Percentiles rank a stretch among this genome's conserved stretches.
Conservation (phyloP, 2,888 invertebrate species). For the Calameuta filiformis region DNA sequence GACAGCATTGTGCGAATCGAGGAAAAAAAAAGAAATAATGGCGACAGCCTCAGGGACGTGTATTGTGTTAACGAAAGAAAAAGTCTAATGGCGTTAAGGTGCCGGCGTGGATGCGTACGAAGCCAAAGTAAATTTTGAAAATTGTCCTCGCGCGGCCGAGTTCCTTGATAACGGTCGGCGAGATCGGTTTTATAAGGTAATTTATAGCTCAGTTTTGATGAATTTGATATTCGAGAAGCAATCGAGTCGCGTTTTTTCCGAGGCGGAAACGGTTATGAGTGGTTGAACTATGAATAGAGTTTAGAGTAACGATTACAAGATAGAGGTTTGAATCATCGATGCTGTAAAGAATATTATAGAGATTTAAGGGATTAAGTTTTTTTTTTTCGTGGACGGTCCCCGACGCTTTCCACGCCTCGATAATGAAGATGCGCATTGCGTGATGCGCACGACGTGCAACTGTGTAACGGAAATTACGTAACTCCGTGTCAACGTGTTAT, state of each 20-base stretch:
- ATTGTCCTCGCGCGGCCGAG: not conserved
- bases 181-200: slow-evolving; percentile 5
- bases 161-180: slow-evolving; percentile 3
- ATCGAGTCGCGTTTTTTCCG: slow-evolving; percentile 38
- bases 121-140: not conserved
- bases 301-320: slow-evolving; percentile 51
- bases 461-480: not conserved
- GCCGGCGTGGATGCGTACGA: not conserved
- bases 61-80: not conserved
- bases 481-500: not conserved
- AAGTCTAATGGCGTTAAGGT: not conserved
- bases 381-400: not conserved
- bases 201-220: slow-evolving; percentile 34
- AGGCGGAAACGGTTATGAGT: slow-evolving; percentile 49
- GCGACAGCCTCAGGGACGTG: not conserved
- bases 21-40: not conserved
- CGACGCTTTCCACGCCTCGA: not conserved
- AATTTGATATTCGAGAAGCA: slow-evolving; percentile 32
- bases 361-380: slow-evolving; percentile 1
- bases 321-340: slow-evolving; percentile 47
- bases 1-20: not conserved
- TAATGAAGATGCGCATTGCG: not conserved
- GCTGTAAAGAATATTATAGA: slow-evolving; percentile 17
- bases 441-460: not conserved
- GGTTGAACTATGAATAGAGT: slow-evolving; percentile 65